These are phyloP conservation scores for Crax fasciolata DNA, from an alignment of 2,797 vertebrate species.

Conservation along the genomic window DNA sequence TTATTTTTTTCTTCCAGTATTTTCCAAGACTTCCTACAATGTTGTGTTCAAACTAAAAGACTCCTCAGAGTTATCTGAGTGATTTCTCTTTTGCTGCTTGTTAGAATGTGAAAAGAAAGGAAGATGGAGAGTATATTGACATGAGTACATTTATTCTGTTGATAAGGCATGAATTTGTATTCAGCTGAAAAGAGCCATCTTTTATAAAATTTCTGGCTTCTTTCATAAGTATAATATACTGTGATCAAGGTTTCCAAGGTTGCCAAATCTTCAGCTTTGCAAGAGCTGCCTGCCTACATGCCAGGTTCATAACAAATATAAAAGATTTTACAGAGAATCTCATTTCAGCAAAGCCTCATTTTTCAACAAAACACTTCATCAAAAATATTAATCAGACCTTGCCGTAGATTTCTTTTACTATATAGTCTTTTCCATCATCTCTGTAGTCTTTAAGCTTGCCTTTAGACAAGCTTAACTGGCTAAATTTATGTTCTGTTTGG, in stretches of 20 bases:
- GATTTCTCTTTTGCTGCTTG: not conserved
- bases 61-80: not conserved
- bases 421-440: slow-evolving; percentile 47
- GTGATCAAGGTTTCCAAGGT: slow-evolving; percentile 36
- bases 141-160: not conserved
- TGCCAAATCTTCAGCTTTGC: slow-evolving; percentile 38
- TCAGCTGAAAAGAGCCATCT: not conserved
- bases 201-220: slow-evolving; percentile 15
- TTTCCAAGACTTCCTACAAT: not conserved
- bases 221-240: slow-evolving; percentile 10
- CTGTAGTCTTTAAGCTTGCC: not conserved
- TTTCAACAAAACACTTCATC: slow-evolving; percentile 47
- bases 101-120: not conserved
- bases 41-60: not conserved
- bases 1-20: slow-evolving; percentile 1
- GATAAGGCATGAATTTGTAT: not conserved
- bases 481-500: slow-evolving; percentile 52
- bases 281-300: not conserved
- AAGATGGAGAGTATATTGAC: not conserved
- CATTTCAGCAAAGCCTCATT: slow-evolving; percentile 43
- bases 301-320: slow-evolving; percentile 9
- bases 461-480: slow-evolving; percentile 49
- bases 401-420: slow-evolving; percentile 45
- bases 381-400: slow-evolving; percentile 65
- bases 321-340: slow-evolving; percentile 22